These are phyloP conservation scores for Spicauda simplicius DNA, from an alignment of 2,888 invertebrate species.

Conservation along the genomic window DNA sequence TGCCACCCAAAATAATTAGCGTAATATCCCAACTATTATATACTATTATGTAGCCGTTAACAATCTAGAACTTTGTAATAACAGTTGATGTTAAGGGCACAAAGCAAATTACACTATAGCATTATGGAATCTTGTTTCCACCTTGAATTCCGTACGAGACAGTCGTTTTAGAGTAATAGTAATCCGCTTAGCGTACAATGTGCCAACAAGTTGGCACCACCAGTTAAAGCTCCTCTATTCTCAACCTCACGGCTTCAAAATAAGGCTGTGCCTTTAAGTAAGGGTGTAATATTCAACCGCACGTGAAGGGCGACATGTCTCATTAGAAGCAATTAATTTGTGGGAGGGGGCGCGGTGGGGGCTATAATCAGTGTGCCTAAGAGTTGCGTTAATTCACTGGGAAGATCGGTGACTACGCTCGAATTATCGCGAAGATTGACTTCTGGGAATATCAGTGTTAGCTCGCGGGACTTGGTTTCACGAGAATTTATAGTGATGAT, in stretches of 20 bases:
- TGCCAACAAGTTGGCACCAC: not conserved
- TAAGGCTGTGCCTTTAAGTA: constrained; percentile 7
- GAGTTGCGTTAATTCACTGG: constrained; percentile 38
- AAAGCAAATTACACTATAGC: constrained; percentile 14
- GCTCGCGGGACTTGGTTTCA: not conserved
- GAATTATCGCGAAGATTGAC: constrained; percentile 44
- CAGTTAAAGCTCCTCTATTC: constrained; percentile 25
- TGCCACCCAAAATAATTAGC: no score
- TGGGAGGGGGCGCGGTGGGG: constrained; percentile 47
- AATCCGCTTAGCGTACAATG: constrained; percentile 37
- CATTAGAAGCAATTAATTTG: constrained; percentile 72
- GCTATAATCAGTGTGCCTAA: constrained; percentile 41
- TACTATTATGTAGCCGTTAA: not conserved
- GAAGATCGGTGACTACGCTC: constrained; percentile 42
- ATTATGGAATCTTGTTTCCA: constrained; percentile 19
- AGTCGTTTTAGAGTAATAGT: constrained; percentile 32
- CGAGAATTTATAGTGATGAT: not conserved
- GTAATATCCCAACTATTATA: no score
- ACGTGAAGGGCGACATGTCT: constrained; percentile 54
- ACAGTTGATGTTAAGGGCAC: not conserved
- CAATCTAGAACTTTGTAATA: not conserved
- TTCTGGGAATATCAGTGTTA: constrained; percentile 34
- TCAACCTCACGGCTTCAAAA: constrained; percentile 42
- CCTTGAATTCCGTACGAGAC: not conserved
- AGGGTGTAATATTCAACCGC: constrained; percentile 28